Percentiles rank a stretch among this genome's conserved stretches.
Evolutionary conservation across 92 coral and sea anemone species (phyloP).

Genomic region (Epizoanthus scotinus): DNA sequence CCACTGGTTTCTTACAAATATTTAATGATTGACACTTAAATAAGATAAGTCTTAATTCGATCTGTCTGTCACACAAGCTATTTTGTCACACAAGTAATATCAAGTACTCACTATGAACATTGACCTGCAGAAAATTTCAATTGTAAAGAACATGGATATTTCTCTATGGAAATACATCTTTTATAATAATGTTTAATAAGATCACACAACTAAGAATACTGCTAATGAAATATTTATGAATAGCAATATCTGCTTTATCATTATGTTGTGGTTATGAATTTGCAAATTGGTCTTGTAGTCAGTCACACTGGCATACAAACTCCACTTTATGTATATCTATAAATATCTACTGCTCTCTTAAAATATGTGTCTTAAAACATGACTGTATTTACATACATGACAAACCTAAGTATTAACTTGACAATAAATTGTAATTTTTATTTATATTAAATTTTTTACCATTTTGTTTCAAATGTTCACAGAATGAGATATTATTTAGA

Average conservation of each 20-base stretch:
- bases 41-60: not conserved
- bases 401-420: too few relatives aligned
- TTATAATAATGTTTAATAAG: conserved; percentile 1
- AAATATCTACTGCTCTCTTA: too few relatives aligned
- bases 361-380: too few relatives aligned
- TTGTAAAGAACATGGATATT: not conserved
- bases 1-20: conserved; percentile 12
- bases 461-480: too few relatives aligned
- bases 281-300: too few relatives aligned
- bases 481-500: too few relatives aligned
- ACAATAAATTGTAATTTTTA: too few relatives aligned
- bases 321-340: too few relatives aligned
- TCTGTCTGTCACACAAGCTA: conserved; percentile 14
- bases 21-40: conserved; percentile 1
- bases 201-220: conserved; percentile 15
- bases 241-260: not conserved
- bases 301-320: too few relatives aligned
- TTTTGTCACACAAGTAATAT: not conserved
- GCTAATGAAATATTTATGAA: conserved; percentile 9
- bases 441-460: too few relatives aligned
- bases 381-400: too few relatives aligned
- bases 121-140: not conserved
- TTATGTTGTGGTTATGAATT: too few relatives aligned
- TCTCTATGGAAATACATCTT: not conserved
- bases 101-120: not conserved